Percentiles rank a stretch among this genome's conserved stretches.
phyloP scores from a whole-genome alignment of 1,140 invertebrate species.

The Pectinophora gossypiella region DNA sequence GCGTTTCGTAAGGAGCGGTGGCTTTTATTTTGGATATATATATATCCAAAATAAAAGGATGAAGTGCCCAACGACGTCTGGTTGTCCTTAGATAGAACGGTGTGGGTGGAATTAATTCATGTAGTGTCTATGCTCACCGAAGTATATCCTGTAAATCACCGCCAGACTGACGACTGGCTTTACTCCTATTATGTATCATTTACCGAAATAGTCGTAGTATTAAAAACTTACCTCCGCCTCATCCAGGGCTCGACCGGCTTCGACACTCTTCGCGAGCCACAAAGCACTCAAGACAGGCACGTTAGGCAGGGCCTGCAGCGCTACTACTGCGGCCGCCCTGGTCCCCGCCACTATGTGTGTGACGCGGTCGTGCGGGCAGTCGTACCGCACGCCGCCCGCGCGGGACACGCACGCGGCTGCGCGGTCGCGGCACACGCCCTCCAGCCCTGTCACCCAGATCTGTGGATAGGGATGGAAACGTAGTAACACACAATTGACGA shows the following conservation, averaged over 20 bases:
- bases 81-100: too few relatives aligned
- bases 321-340: slow-evolving; percentile 17
- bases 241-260: slow-evolving; percentile 57
- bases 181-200: too few relatives aligned
- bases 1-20: too few relatives aligned
- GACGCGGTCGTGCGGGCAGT: slow-evolving; percentile 83
- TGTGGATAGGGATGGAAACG: slow-evolving; percentile 16
- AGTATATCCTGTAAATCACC: too few relatives aligned
- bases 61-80: too few relatives aligned
- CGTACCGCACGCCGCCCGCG: slow-evolving; percentile 87
- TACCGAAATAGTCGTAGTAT: too few relatives aligned
- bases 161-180: too few relatives aligned
- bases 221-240: slow-evolving; percentile 33
- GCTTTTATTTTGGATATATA: too few relatives aligned
- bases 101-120: too few relatives aligned
- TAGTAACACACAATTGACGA: too few relatives aligned
- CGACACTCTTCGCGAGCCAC: slow-evolving; percentile 87
- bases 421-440: slow-evolving; percentile 80
- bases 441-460: slow-evolving; percentile 53
- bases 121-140: too few relatives aligned
- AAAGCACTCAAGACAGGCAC: slow-evolving; percentile 79
- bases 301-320: slow-evolving; percentile 77
- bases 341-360: slow-evolving; percentile 79
- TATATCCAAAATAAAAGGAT: too few relatives aligned
- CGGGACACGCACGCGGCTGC: slow-evolving; percentile 85